Conservation (phyloP, 2,797 vertebrate species). For the Protonibea diacanthus region DNA sequence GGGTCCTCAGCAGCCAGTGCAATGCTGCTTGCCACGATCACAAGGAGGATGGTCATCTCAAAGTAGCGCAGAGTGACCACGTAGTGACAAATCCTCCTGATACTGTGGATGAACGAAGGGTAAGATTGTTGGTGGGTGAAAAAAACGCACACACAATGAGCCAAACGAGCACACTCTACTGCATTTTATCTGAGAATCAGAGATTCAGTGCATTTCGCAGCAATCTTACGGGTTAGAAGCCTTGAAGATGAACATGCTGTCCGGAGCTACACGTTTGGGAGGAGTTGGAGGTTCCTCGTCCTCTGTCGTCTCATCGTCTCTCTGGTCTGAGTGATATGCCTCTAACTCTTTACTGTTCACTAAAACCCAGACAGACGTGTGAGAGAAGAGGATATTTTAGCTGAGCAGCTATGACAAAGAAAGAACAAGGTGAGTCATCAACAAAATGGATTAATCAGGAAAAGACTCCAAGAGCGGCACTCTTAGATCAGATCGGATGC, state of each 20-base stretch:
- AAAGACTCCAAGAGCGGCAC: slow-evolving; percentile 26
- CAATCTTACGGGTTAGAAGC: slow-evolving; percentile 95
- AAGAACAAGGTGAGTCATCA: slow-evolving; percentile 58
- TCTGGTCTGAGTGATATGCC: slow-evolving; percentile 87
- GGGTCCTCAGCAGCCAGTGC: slow-evolving; percentile 97
- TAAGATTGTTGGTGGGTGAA: not conserved
- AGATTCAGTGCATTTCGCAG: slow-evolving; percentile 1
- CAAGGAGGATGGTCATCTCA: slow-evolving; percentile 98
- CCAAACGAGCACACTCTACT: not conserved
- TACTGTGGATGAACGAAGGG: slow-evolving; percentile 75
- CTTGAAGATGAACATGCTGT: slow-evolving; percentile 99
- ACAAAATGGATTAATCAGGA: slow-evolving; percentile 38
- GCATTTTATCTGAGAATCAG: not conserved
- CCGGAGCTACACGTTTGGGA: slow-evolving; percentile 90
- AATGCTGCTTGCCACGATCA: slow-evolving; percentile 98
- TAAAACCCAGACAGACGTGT: slow-evolving; percentile 58
- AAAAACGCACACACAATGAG: not conserved
- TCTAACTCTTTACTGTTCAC: slow-evolving; percentile 93
- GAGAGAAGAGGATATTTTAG: slow-evolving; percentile 31
- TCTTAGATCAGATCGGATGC: slow-evolving; percentile 39
- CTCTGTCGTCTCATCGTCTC: slow-evolving; percentile 69
- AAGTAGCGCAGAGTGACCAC: slow-evolving; percentile 97
- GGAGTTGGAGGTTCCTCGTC: slow-evolving; percentile 86
- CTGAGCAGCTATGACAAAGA: slow-evolving; percentile 47
- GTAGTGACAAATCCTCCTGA: slow-evolving; percentile 96